phyloP scores from a whole-genome alignment of 1,140 invertebrate species.

The Drosophila ironensis region DNA sequence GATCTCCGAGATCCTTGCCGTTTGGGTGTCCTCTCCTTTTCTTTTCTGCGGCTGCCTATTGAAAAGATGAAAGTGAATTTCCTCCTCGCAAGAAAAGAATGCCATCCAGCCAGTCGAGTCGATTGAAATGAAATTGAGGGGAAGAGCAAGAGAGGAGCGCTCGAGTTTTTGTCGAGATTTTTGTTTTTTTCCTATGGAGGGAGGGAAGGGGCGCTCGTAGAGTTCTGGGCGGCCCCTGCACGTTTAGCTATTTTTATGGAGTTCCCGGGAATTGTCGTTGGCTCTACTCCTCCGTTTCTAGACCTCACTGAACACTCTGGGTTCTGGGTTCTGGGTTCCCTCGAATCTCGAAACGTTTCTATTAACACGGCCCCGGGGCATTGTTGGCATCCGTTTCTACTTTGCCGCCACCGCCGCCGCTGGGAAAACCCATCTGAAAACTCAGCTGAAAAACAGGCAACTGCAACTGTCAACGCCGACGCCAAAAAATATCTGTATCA shows the following conservation, averaged over 20 bases:
- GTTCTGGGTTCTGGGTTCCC: conserved; percentile 1
- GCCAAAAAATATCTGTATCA: no score
- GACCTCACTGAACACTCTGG: not conserved
- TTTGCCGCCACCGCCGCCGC: conserved; percentile 37
- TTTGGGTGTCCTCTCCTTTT: conserved; percentile 44
- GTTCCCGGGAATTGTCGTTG: conserved; percentile 67
- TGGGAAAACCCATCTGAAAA: conserved; percentile 24
- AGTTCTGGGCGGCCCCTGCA: conserved; percentile 70
- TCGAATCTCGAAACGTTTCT: conserved; percentile 57
- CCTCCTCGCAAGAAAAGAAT: conserved; percentile 33
- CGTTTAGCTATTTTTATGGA: conserved; percentile 79
- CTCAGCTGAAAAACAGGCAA: no score
- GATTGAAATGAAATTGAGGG: conserved; percentile 58
- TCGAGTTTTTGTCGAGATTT: not conserved
- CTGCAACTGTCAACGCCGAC: conserved; percentile 31
- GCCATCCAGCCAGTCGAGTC: conserved; percentile 32
- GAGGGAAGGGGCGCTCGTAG: not conserved
- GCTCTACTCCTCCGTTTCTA: conserved; percentile 12
- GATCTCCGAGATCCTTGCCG: not conserved
- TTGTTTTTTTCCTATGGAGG: not conserved
- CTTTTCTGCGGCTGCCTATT: conserved; percentile 48
- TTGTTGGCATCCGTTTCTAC: conserved; percentile 40
- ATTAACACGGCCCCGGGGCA: conserved; percentile 61
- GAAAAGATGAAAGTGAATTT: conserved; percentile 77
- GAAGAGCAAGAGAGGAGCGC: conserved; percentile 6